Evolutionary conservation across 2,113 vertebrate species (phyloP), one percentile per base, ranked within the genome.

Genomic region (Brachirus orientalis): DNA sequence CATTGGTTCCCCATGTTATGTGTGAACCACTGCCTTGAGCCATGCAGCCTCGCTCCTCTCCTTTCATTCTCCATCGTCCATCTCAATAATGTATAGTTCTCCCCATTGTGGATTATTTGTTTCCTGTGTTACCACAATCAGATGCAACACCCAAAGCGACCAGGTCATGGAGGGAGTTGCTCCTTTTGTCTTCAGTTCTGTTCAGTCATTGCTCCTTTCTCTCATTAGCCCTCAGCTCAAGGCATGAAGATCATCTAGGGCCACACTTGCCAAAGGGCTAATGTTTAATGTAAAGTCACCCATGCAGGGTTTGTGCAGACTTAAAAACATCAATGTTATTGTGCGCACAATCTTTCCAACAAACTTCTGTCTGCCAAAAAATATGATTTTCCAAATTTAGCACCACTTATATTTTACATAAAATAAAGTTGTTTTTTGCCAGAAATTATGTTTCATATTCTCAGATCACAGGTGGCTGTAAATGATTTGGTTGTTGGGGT

Each of bases 91-190:
- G 67, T 77, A 17, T 11, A 38, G 36, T 53, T 12, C 40, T 13
- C 44, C 69, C 33, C 16, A 19, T 16, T 72, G 58, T 75, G 70
- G 79, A 50, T 61, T 57, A 64, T 63, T 59, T 78, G 60, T 57
- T 84, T 89, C 76, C 64, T 73, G 38, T 80, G 60, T 76, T 73
- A 48, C 58, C 58, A 63, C 47, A 50, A 66, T 82, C 79, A 81
- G 59, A 81, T 69, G 53, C 53, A 65, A 67, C 76, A 84, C 69
- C 80, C 67, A 19, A 68, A 79, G 75, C 71, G 61, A 69, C 58
- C 36, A 59, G 61, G 84, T 79, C 80, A 81, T 59, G 75, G 63
- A 63, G 38, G 59, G 72, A 67, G 43, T 50, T 36, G 8, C 43
- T 43, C 45, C 45, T 65, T 65, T 71, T 74, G 61, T 65, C 48